Conservation (phyloP, 2,797 vertebrate genomes). For the Phataginus tricuspis region DNA sequence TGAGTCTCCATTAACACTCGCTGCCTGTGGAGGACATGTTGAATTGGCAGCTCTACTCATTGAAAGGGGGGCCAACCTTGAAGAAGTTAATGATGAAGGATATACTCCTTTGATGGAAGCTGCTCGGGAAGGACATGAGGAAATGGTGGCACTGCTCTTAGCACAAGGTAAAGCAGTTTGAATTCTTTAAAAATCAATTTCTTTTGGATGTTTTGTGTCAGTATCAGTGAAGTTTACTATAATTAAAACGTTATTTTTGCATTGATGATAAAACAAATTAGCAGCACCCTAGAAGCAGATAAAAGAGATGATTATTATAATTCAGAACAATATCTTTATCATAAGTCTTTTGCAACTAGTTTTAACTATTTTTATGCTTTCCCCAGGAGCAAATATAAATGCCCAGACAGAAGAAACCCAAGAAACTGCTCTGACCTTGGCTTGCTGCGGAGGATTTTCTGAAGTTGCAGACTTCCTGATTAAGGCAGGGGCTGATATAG, state of each 20-base stretch:
- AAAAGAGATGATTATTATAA: constrained; percentile 12
- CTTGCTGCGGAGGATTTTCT: constrained; percentile 98
- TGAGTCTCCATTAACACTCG: constrained; percentile 97
- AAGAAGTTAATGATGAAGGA: constrained; percentile 99
- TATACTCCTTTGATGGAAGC: constrained; percentile 99
- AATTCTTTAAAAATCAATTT: not conserved
- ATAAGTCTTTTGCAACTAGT: constrained; percentile 40
- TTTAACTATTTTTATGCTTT: constrained; percentile 66
- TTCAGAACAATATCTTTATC: not conserved
- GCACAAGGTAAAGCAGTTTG: constrained; percentile 92
- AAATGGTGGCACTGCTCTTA: constrained; percentile 98
- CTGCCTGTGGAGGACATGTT: constrained; percentile 98
- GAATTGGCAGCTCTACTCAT: constrained; percentile 97
- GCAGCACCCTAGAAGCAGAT: not conserved
- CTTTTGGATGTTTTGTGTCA: constrained; percentile 21
- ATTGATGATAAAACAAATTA: not conserved
- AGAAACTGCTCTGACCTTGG: constrained; percentile 97
- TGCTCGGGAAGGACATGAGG: constrained; percentile 98
- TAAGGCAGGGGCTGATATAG: constrained; percentile 98
- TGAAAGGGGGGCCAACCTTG: constrained; percentile 98
- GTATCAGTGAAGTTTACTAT: constrained; percentile 8
- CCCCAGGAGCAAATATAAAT: constrained; percentile 97
- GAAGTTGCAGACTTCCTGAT: constrained; percentile 99
- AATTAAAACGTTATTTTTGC: constrained; percentile 7
- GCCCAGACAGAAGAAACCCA: constrained; percentile 99